These are phyloP conservation scores for Holotrichia oblita DNA, from an alignment of 1,140 invertebrate genomes.

Conservation along the genomic window DNA sequence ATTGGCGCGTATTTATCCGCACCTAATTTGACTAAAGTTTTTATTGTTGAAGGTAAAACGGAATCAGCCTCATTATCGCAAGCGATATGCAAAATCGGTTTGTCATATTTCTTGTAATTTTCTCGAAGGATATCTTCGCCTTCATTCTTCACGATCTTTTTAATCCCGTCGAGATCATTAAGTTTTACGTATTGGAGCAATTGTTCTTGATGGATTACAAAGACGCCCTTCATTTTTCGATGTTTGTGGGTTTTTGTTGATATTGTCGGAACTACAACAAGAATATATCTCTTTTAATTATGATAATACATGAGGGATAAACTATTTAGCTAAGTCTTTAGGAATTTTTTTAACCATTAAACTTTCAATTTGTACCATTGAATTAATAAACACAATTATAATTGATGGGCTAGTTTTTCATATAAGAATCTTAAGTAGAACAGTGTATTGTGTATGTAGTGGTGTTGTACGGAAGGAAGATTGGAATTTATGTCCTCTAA, in stretches of 20 bases:
- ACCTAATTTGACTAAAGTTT: slow-evolving; percentile 51
- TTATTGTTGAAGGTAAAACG: slow-evolving; percentile 40
- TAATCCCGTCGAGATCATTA: neutral
- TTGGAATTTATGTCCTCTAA: too few relatives aligned
- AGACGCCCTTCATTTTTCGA: neutral
- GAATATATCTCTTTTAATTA: neutral
- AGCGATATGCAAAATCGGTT: neutral
- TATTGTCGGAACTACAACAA: neutral
- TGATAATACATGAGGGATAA: neutral
- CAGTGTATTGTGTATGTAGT: too few relatives aligned
- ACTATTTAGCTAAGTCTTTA: too few relatives aligned
- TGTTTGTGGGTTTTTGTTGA: neutral
- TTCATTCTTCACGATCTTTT: neutral
- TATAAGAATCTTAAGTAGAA: too few relatives aligned
- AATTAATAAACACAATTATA: too few relatives aligned
- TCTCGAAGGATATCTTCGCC: neutral
- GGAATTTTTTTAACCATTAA: too few relatives aligned
- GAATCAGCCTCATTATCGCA: neutral
- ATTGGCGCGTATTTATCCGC: slow-evolving; percentile 25
- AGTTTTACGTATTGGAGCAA: neutral
- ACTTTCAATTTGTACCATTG: too few relatives aligned
- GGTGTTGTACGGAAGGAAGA: too few relatives aligned
- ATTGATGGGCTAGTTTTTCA: too few relatives aligned
- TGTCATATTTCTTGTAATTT: neutral
- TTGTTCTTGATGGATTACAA: neutral